Base-by-base conservation (phyloP, 2,113 vertebrate species). In the Mugil cephalus region DNA sequence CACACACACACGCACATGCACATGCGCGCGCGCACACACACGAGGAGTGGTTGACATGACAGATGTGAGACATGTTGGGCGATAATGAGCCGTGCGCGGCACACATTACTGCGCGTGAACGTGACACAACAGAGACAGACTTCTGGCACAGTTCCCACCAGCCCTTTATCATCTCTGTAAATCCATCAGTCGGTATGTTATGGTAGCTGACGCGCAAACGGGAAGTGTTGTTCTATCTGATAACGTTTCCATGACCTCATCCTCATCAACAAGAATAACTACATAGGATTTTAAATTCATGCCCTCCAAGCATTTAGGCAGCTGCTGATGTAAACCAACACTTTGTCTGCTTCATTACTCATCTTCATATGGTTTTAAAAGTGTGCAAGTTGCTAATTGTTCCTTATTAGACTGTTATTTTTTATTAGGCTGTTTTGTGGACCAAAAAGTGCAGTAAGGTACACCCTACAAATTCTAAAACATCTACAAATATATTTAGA, bases 31-130 rank as follows among this genome's bases (percentile, higher is more conserved):
- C 34, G 47, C 38, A 69, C 45, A 59, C 55, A 56, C 30, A 17
- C 15, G 56, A 77, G 51, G 53, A 62, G 45, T 56, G 48, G 58
- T 61, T 84, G 82, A 87, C 84, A 64, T 76, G 86, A 83, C 82
- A 84, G 83, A 83, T 88, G 80, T 74, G 80, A 85, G 42, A 43
- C 78, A 74, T 17, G 24, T 69, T 74, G 63, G 47, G 72, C 7
- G 63, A 80, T 91, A 89, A 88, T 80, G 84, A 89, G 77, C 85
- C 58, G 77, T 54, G 78, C 80, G 87, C 67, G 30, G 66, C 45
- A 65, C 24, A 55, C 74, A 81, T 83, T 77, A 80, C 43, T 42
- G 52, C 64, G 54, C 34, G 24, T 71, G 47, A 77, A 77, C 9
- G 68, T 80, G 52, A 76, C 63, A 83, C 35, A 60, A 62, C 48